Conservation (phyloP, 2,888 invertebrate species). For the Cremastobaeus sp. region DNA sequence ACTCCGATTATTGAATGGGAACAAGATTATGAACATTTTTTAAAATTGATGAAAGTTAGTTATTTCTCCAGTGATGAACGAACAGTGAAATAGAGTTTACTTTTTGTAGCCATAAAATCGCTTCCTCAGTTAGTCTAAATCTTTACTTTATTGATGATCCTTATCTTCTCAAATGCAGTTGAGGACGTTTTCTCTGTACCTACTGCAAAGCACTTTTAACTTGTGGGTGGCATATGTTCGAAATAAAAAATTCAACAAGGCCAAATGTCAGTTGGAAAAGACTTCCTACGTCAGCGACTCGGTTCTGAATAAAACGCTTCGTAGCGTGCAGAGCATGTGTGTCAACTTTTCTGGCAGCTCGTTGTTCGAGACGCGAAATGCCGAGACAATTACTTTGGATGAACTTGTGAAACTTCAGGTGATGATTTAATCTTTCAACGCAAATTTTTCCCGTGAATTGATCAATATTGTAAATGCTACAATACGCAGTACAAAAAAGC, state of each 20-base stretch:
- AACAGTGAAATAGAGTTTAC: no score
- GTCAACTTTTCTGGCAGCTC: not conserved
- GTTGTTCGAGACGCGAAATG: constrained; percentile 77
- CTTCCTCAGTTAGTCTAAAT: no score
- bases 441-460: no score
- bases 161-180: constrained; percentile 23
- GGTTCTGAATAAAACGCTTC: constrained; percentile 84
- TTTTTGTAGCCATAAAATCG: no score
- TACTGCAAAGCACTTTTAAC: constrained; percentile 87
- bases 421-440: constrained; percentile 63
- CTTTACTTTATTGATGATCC: constrained; percentile 3
- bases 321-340: constrained; percentile 71
- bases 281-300: constrained; percentile 87
- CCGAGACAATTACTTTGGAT: constrained; percentile 46
- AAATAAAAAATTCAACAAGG: constrained; percentile 83
- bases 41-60: constrained; percentile 84
- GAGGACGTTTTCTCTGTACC: constrained; percentile 42
- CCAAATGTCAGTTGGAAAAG: constrained; percentile 82
- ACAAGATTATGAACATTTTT: constrained; percentile 88
- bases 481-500: constrained; percentile 72
- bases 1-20: constrained; percentile 89
- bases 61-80: no score
- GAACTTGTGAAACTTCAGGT: constrained; percentile 70
- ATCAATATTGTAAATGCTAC: no score
- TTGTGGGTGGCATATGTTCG: constrained; percentile 88